Evolutionary conservation across 2,113 vertebrate species (phyloP), one percentile per base, ranked within the genome.

Genomic region (Prunella fulvescens): DNA sequence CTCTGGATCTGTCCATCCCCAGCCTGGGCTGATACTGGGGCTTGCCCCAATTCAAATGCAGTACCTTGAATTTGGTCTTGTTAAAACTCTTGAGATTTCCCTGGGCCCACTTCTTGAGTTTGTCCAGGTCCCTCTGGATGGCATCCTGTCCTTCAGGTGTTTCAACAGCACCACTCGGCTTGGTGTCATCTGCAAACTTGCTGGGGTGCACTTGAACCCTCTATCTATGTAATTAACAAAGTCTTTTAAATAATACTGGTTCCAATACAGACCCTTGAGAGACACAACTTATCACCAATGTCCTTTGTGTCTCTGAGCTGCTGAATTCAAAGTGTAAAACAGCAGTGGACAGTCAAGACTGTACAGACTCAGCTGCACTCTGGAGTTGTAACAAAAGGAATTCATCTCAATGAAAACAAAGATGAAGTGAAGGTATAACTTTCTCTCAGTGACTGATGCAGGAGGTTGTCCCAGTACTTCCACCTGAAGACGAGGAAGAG

Each of bases 21-120:
- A 64, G 57, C 66, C 35, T 31, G 48, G 3, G 50, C 2, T 80
- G 66, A 1, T 15, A 12, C 0, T 0, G 0, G 25, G 29, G 13
- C 1, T 2, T 71, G 35, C 1, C 29, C 29, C 0, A 0, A 8
- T 3, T 19, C 28, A 70, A 3, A 3, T 24, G 39, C 39, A 78
- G 40, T 9, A 62, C 28, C n/a, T 58, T 2, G 56, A 17, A 24
- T 40, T 20, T 56, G 29, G 7, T 14, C 25, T 16, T 62, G 19
- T 35, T 62, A 71, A 35, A 42, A 1, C 25, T 31, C 31, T 3
- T 42, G 11, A 48, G 20, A 40, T 26, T 56, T 3, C 20, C 16
- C 2, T 35, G 11, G 3, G 11, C 20, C 5, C 42, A 18, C 20
- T 64, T 26, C 31, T 22, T 7, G 12, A 57, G 26, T 9, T 62